Percentiles rank a stretch among this genome's conserved stretches.
phyloP scores from a whole-genome alignment of 2,113 vertebrate species.

The Caranx melampygus region DNA sequence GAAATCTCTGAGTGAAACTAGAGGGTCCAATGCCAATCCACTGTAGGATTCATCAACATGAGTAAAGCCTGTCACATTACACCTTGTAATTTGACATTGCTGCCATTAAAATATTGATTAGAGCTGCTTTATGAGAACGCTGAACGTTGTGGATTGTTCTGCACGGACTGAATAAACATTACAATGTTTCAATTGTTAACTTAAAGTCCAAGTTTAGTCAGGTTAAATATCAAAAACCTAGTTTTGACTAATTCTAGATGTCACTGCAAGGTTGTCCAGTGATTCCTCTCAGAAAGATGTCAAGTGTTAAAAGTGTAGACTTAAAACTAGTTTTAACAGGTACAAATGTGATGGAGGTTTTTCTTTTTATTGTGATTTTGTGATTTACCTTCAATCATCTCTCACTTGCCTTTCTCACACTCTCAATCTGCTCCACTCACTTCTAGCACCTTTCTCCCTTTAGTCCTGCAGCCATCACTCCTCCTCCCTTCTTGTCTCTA shows the following conservation, averaged over 20 bases:
- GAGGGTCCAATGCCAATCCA: neutral
- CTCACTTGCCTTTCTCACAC: neutral
- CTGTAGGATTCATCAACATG: neutral
- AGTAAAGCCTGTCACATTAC: neutral
- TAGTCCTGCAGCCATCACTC: slow-evolving; percentile 3
- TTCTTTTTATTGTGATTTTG: neutral
- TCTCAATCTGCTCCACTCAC: slow-evolving; percentile 27
- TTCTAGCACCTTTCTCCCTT: slow-evolving; percentile 4
- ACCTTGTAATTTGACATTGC: neutral
- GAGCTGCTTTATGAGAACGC: neutral
- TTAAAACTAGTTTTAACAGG: neutral
- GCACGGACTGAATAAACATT: neutral
- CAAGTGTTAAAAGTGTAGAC: neutral
- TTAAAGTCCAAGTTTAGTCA: neutral
- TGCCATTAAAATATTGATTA: neutral
- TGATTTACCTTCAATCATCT: slow-evolving; percentile 2
- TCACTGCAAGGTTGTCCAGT: neutral
- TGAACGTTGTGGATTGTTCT: neutral
- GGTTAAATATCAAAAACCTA: neutral
- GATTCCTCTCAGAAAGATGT: neutral
- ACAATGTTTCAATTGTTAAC: no score
- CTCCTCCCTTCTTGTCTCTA: slow-evolving; percentile 13
- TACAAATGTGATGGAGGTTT: neutral
- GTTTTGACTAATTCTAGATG: neutral
- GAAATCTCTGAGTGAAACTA: neutral